These are phyloP conservation scores for Vulpes vulpes DNA, from an alignment of 2,113 vertebrate genomes.

Conservation along the genomic window DNA sequence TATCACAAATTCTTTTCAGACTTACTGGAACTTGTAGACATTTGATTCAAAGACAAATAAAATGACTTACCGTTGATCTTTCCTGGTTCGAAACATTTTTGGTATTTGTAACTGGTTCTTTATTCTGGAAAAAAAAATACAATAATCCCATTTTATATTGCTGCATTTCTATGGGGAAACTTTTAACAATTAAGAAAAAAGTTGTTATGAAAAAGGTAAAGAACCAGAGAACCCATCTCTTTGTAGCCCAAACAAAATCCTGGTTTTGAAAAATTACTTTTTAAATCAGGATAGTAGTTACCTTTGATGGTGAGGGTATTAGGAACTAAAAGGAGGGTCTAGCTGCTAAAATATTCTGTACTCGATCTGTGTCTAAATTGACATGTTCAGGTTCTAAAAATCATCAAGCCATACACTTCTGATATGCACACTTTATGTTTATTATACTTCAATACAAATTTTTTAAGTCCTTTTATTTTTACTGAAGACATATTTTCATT, in stretches of 20 bases:
- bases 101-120: conserved; percentile 68
- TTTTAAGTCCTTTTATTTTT: conserved; percentile 18
- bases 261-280: not conserved
- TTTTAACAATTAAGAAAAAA: conserved; percentile 31
- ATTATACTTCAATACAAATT: not conserved
- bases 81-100: conserved; percentile 75
- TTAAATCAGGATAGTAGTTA: not conserved
- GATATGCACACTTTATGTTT: not conserved
- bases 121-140: conserved; percentile 75
- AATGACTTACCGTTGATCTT: conserved; percentile 72
- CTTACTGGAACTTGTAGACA: conserved; percentile 48
- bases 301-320: not conserved
- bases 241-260: not conserved
- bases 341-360: not conserved
- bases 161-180: conserved; percentile 20
- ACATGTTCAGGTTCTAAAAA: not conserved
- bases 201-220: conserved; percentile 34
- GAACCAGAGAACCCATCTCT: not conserved
- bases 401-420: not conserved
- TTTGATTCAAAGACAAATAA: conserved; percentile 63
- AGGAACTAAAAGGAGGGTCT: not conserved
- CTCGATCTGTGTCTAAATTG: not conserved
- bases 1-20: not conserved
- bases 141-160: conserved; percentile 49
- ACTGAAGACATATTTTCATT: conserved; percentile 33